Evolutionary conservation across 2,888 invertebrate species (phyloP).

Genomic region (Aelia acuminata): DNA sequence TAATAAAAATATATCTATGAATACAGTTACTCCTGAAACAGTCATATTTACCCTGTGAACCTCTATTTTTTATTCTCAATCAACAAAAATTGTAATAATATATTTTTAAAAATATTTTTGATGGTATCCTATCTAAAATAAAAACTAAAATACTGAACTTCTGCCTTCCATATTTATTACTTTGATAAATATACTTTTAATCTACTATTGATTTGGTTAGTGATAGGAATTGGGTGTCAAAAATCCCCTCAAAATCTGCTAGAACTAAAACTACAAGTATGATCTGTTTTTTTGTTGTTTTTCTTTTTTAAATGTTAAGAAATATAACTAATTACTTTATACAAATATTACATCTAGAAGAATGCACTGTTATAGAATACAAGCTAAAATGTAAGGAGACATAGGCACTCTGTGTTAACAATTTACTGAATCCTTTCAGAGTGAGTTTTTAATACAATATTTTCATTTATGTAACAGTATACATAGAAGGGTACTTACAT

Average conservation of each 20-base stretch:
- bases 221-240: neutral
- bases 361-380: conserved; percentile 60
- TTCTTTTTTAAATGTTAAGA: neutral
- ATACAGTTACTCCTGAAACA: conserved; percentile 27
- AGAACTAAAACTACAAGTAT: neutral
- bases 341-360: conserved; percentile 56
- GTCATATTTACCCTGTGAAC: conserved; percentile 43
- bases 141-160: conserved; percentile 1
- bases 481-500: neutral
- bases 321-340: conserved; percentile 28
- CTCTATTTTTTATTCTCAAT: conserved; percentile 13
- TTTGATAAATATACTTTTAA: neutral
- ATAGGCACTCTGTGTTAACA: conserved; percentile 64
- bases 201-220: conserved; percentile 5
- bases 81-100: neutral
- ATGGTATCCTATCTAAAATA: neutral
- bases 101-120: neutral
- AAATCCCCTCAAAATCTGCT: neutral
- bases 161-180: neutral
- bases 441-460: conserved; percentile 13
- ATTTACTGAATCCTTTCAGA: conserved; percentile 44
- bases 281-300: neutral
- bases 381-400: conserved; percentile 53
- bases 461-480: neutral
- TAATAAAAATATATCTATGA: conserved; percentile 45